phyloP scores from a whole-genome alignment of 2,888 invertebrate species.

The Drosophila fulvimacula region DNA sequence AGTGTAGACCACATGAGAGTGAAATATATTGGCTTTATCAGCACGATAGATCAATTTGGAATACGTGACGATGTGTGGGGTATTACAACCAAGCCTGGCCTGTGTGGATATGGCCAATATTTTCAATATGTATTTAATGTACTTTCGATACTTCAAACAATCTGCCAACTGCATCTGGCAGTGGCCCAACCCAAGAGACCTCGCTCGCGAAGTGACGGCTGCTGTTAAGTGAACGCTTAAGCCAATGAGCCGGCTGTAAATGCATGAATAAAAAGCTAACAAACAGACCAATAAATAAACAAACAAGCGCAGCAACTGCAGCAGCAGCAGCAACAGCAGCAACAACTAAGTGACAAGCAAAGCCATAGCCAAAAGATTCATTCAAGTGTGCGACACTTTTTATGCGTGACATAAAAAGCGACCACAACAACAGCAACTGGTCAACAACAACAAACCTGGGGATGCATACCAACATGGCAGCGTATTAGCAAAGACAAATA shows the following conservation, averaged over 20 bases:
- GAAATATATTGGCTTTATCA: background rate
- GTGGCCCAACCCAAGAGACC: conserved; percentile 26
- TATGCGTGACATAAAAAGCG: conserved; percentile 68
- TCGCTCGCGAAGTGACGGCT: conserved; percentile 43
- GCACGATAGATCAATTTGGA: conserved; percentile 3
- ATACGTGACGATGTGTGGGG: conserved; percentile 33
- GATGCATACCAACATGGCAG: conserved; percentile 79
- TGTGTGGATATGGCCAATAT: conserved; percentile 29
- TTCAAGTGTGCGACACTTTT: conserved; percentile 78
- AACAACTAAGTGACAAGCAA: conserved; percentile 43
- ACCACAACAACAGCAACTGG: conserved; percentile 43
- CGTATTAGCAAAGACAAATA: conserved; percentile 82
- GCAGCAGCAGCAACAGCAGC: conserved; percentile 19
- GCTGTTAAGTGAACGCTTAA: conserved; percentile 75
- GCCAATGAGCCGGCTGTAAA: conserved; percentile 59
- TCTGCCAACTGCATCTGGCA: conserved; percentile 39
- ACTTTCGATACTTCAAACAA: conserved; percentile 51
- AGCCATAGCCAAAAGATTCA: conserved; percentile 56
- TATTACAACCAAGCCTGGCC: background rate
- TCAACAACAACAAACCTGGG: conserved; percentile 50
- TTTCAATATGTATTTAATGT: conserved; percentile 29
- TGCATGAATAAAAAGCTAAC: conserved; percentile 42
- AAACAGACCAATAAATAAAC: conserved; percentile 59
- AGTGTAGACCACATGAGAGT: background rate
- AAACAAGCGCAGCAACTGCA: conserved; percentile 64